Evolutionary conservation across 2,888 invertebrate genomes (phyloP), one percentile per base, ranked within the genome.

Genomic region (Eubasilissa splendida): DNA sequence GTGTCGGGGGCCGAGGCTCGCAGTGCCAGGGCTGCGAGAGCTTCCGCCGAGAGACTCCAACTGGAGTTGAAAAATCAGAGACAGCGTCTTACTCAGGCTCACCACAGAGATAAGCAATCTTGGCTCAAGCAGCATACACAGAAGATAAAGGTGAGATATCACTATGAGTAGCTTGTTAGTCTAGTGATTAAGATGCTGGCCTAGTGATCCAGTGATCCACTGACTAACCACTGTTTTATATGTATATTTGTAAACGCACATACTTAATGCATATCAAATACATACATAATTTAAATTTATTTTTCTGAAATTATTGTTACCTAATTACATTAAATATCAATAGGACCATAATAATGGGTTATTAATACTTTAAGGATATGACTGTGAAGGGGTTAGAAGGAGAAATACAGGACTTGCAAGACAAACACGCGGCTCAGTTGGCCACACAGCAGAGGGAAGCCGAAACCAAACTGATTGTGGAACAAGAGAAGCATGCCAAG

Each of bases 341-440:
- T 42, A 42, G 42, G 42, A 42, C 42, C 7, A 42, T 42, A 42
- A 42, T 42, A 42, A 58, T 58, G 58, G 58, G 8, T 58, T 58
- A 3, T n/a, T 58, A 8, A 11, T n/a, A 58, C 22, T 84, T 84
- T 1, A 85, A 91, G 95, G 96, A 96, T 86, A 89, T 96, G 85
- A 96, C 96, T 4, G 95, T 96, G 0, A 96, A 96, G 89, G 96
- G 96, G 0, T 87, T 97, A n/a, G 96, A 96, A 87, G 94, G 95
- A 0, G 96, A 97, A 87, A 90, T 97, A 3, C 92, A 95, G 42
- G 94, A 93, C 85, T 95, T 96, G 94, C 93, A 94, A 54, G 92
- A 93, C 31, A 90, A 93, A 2, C 95, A 95, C 86, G 92, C 93
- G 85, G 92, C 92, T 77, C 93, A 94, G 85, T 86, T 94, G 76